phyloP scores from a whole-genome alignment of 2,797 vertebrate genomes.

The Steatocranus sp. region DNA sequence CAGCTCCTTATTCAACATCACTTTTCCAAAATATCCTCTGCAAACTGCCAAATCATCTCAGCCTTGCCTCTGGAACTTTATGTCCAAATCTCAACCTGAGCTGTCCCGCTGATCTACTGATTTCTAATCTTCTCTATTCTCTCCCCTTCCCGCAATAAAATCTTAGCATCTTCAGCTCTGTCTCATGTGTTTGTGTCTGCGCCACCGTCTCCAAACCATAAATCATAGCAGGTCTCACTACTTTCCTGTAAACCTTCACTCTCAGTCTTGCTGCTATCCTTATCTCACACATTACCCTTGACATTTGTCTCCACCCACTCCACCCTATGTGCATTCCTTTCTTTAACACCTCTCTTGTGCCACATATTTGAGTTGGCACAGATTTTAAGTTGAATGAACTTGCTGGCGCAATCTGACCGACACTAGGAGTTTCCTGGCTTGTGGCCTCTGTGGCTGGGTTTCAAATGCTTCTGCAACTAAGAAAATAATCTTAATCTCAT shows the following conservation, averaged over 20 bases:
- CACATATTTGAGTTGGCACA: not conserved
- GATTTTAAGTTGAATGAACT: not conserved
- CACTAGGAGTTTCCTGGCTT: not conserved
- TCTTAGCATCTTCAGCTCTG: not conserved
- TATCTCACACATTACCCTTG: not conserved
- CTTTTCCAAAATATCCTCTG: not conserved
- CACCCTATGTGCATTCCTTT: not conserved
- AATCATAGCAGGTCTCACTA: not conserved
- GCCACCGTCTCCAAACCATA: not conserved
- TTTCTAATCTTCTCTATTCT: accelerated
- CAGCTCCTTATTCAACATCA: not conserved
- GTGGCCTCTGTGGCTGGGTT: not conserved
- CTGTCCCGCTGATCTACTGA: not conserved
- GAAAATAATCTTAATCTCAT: not conserved
- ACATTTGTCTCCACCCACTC: not conserved
- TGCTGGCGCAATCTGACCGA: accelerated
- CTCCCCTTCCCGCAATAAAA: not conserved
- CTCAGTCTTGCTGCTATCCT: not conserved
- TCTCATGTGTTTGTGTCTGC: not conserved
- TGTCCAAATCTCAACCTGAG: not conserved
- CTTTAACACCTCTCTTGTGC: not conserved
- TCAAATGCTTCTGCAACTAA: not conserved
- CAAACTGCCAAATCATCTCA: not conserved
- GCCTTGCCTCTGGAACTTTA: not conserved
- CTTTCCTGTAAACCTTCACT: not conserved